phyloP scores from a whole-genome alignment of 2,888 invertebrate species.

The Blomia tropicalis region DNA sequence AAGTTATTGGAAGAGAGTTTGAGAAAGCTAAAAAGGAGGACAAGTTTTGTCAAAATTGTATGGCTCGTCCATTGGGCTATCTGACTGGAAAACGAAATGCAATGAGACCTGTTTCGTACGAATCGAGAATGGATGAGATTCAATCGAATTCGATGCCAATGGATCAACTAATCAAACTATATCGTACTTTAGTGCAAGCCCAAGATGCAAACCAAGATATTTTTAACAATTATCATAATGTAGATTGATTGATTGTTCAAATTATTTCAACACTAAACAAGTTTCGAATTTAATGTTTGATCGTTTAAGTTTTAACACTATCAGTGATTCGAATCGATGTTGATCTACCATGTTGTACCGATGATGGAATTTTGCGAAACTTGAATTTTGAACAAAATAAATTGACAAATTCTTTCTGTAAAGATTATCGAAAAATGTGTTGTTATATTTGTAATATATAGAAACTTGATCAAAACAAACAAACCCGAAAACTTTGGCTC shows the following conservation, averaged over 20 bases:
- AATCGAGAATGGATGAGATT: neutral
- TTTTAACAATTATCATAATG: neutral
- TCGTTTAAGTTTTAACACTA: too few relatives aligned
- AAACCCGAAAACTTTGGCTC: conserved; percentile 14
- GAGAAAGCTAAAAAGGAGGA: neutral
- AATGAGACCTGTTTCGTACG: neutral
- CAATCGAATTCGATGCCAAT: neutral
- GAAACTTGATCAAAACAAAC: too few relatives aligned
- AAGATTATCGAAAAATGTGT: too few relatives aligned
- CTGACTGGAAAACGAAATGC: neutral
- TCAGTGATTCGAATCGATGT: neutral
- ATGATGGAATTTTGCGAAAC: neutral
- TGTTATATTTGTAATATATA: too few relatives aligned
- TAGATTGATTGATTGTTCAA: neutral
- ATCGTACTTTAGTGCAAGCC: neutral
- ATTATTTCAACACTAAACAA: neutral
- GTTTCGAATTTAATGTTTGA: neutral
- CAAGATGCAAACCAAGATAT: neutral
- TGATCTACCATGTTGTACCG: neutral
- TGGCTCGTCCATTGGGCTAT: neutral
- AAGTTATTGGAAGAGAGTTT: too few relatives aligned
- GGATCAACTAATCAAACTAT: neutral
- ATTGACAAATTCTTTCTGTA: neutral
- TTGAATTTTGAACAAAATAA: neutral
- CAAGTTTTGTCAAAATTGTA: neutral